Percentiles rank a stretch among this genome's conserved stretches.
Evolutionary conservation across 2,888 invertebrate species (phyloP).

Genomic region (Athalia cordata): DNA sequence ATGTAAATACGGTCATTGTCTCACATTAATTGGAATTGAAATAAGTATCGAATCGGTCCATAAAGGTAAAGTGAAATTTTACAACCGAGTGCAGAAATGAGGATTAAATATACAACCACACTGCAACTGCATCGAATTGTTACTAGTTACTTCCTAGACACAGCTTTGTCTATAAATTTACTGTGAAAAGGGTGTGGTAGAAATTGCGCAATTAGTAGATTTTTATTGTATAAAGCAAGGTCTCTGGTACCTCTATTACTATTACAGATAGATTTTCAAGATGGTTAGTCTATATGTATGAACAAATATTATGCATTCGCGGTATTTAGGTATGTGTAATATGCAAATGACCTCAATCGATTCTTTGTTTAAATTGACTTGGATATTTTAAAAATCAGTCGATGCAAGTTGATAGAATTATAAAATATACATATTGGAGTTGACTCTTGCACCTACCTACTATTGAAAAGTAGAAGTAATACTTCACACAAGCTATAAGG

Average conservation of each 20-base stretch:
- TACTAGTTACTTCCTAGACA: slow-evolving; percentile 31
- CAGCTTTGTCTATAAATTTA: slow-evolving; percentile 17
- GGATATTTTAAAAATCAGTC: no score
- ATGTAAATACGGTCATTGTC: not conserved
- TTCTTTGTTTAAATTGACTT: no score
- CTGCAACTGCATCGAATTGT: slow-evolving; percentile 20
- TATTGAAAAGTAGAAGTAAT: not conserved
- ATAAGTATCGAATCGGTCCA: slow-evolving; percentile 1
- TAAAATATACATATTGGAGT: not conserved
- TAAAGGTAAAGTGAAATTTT: slow-evolving; percentile 29
- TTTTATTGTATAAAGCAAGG: slow-evolving; percentile 16
- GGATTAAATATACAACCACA: slow-evolving; percentile 29
- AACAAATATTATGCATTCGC: not conserved
- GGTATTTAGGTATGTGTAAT: not conserved
- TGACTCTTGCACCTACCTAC: not conserved
- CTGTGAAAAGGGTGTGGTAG: slow-evolving; percentile 32
- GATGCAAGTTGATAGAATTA: no score
- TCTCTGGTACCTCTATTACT: not conserved
- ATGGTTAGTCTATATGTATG: not conserved
- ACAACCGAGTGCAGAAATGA: slow-evolving; percentile 9
- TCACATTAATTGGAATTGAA: slow-evolving; percentile 6
- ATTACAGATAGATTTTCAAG: slow-evolving; percentile 10
- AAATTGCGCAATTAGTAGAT: not conserved
- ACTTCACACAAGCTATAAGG: not conserved
- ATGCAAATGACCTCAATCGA: not conserved